Evolutionary conservation across 2,888 invertebrate genomes (phyloP).

Genomic region (Brachyptera putata): DNA sequence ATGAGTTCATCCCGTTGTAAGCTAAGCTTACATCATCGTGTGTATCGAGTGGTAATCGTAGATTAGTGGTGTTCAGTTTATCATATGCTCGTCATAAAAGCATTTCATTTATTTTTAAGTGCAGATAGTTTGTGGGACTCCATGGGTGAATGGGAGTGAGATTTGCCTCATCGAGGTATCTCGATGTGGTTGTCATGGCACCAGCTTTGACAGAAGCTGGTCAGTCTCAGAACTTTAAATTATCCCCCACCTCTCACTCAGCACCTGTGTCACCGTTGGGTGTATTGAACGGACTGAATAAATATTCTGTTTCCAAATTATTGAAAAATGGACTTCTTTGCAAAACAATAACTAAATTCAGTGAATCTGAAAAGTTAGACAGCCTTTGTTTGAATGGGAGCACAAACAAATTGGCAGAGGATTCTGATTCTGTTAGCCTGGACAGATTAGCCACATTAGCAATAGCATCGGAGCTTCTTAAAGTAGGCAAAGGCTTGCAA

Average conservation of each 20-base stretch:
- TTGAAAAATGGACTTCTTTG: constrained; percentile 15
- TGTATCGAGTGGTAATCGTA: background rate
- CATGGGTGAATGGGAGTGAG: constrained; percentile 41
- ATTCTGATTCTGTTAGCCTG: constrained; percentile 32
- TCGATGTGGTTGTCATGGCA: constrained; percentile 80
- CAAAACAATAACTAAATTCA: constrained; percentile 10
- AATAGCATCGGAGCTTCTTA: constrained; percentile 39
- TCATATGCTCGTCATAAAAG: no score
- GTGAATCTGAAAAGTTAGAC: constrained; percentile 13
- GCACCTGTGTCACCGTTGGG: constrained; percentile 28
- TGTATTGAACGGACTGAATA: constrained; percentile 27
- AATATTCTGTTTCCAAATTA: constrained; percentile 24
- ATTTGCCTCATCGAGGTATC: constrained; percentile 50
- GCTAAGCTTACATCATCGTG: no score
- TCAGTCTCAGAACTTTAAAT: constrained; percentile 45
- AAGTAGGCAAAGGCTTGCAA: constrained; percentile 36
- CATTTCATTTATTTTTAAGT: no score
- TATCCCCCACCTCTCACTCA: constrained; percentile 40
- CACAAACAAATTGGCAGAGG: constrained; percentile 26
- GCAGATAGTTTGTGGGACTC: background rate
- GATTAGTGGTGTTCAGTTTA: no score
- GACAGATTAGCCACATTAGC: constrained; percentile 40
- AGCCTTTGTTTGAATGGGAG: constrained; percentile 22
- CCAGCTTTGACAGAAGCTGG: constrained; percentile 80
- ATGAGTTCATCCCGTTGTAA: no score